Conservation (phyloP, 2,888 invertebrate genomes). For the Protonemura montana region DNA sequence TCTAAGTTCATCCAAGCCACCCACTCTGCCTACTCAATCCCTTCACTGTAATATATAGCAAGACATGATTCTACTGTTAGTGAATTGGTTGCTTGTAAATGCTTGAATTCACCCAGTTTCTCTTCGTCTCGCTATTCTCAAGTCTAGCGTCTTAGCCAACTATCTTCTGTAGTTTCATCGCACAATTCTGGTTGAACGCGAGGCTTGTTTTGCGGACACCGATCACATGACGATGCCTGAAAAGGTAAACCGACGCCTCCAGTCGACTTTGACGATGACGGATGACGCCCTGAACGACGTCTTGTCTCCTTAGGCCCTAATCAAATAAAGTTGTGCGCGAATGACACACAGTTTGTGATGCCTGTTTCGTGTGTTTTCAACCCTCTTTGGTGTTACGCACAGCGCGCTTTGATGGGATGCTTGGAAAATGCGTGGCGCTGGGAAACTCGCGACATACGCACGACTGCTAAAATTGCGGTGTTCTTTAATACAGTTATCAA, state of each 20-base stretch:
- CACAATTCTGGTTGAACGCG: not conserved
- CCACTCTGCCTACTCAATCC: not conserved
- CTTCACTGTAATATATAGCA: slow-evolving; percentile 7
- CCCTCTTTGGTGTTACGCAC: not conserved
- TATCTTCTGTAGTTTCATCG: not conserved
- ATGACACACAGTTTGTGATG: not conserved
- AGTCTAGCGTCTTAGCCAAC: not conserved
- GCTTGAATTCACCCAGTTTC: slow-evolving; percentile 4
- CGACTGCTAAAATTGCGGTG: not conserved
- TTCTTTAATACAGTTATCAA: not conserved
- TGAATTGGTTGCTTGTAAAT: not conserved
- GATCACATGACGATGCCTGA: not conserved
- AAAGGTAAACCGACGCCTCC: not conserved
- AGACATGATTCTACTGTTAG: slow-evolving; percentile 4
- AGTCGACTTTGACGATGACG: not conserved
- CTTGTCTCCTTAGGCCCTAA: slow-evolving; percentile 5
- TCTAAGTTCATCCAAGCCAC: not conserved
- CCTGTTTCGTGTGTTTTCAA: not conserved
- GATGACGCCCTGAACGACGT: not conserved
- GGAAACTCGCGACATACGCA: not conserved
- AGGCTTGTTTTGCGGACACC: not conserved
- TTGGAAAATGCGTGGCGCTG: not conserved
- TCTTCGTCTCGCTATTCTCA: not conserved
- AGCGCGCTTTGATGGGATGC: not conserved
- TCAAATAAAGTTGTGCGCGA: not conserved